phyloP scores from a whole-genome alignment of 35 echinoderm and acorn worm species.

The Amphiura filiformis region DNA sequence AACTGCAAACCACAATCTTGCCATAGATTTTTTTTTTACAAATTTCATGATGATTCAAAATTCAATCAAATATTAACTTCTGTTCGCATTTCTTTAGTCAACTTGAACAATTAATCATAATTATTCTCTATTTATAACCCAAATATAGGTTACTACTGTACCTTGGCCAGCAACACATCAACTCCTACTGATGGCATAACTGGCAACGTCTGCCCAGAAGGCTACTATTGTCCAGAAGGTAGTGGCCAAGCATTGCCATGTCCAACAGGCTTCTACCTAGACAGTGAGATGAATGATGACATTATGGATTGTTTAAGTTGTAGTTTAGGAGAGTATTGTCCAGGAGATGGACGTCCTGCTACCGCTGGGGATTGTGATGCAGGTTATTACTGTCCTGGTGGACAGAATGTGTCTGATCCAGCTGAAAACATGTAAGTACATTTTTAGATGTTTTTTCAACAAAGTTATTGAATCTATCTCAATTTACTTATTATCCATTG shows the following conservation, averaged over 20 bases:
- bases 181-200: constrained; percentile 72
- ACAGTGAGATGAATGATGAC: constrained; percentile 72
- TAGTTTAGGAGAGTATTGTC: constrained; percentile 73
- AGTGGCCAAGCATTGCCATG: constrained; percentile 52
- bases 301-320: constrained; percentile 70
- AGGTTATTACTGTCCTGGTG: constrained; percentile 88
- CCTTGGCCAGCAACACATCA: constrained; percentile 46
- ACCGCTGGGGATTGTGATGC: constrained; percentile 60
- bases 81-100: too few species aligned
- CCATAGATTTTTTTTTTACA: too few species aligned
- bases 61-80: too few species aligned
- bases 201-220: constrained; percentile 76
- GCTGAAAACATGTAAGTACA: constrained; percentile 79
- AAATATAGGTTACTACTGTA: constrained; percentile 76
- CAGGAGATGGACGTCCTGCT: constrained; percentile 68
- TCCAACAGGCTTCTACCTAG: constrained; percentile 77
- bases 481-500: too few species aligned
- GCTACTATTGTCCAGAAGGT: constrained; percentile 88
- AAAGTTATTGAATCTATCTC: too few species aligned
- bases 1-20: too few species aligned
- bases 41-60: too few species aligned
- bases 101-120: too few species aligned
- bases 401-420: constrained; percentile 86
- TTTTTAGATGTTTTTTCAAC: background rate
- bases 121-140: too few species aligned